A percentile compares a stretch with the other conserved stretches of the same genome.
Conservation (phyloP, 1,140 invertebrate species). For the Bombus huntii region DNA sequence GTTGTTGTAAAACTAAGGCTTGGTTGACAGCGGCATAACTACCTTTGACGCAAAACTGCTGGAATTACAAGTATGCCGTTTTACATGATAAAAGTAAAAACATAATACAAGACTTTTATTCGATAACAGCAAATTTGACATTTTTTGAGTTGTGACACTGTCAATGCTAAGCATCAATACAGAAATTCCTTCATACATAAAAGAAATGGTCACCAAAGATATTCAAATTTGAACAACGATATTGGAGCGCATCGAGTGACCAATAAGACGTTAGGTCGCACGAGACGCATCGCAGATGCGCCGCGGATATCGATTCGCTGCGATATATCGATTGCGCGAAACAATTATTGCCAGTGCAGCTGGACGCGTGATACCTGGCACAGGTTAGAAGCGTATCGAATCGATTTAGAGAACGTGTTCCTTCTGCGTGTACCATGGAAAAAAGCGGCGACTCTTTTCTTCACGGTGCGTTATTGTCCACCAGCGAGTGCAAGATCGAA, state of each 20-base stretch:
- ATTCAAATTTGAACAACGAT: neutral
- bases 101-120: too few relatives aligned
- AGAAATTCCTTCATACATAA: neutral
- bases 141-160: too few relatives aligned
- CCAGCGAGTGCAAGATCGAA: conserved; percentile 39
- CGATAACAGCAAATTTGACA: too few relatives aligned
- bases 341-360: conserved; percentile 15
- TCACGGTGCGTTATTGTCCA: conserved; percentile 6
- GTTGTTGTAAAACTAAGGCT: too few relatives aligned
- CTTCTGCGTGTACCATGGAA: neutral
- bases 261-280: conserved; percentile 7
- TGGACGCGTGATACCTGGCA: neutral
- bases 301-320: neutral
- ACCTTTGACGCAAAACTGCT: too few relatives aligned
- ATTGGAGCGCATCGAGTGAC: neutral
- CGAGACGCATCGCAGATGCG: neutral
- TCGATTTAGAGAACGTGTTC: conserved; percentile 12
- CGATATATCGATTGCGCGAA: conserved; percentile 39
- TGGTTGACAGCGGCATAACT: too few relatives aligned
- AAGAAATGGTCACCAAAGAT: neutral
- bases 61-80: too few relatives aligned
- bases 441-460: conserved; percentile 21
- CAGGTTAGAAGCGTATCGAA: conserved; percentile 25
- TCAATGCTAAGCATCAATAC: too few relatives aligned
- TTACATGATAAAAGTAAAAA: too few relatives aligned